A percentile compares a stretch with the other conserved stretches of the same genome.
These are phyloP conservation scores for Ricordea florida DNA, from an alignment of 92 coral and sea anemone species.

Conservation along the genomic window DNA sequence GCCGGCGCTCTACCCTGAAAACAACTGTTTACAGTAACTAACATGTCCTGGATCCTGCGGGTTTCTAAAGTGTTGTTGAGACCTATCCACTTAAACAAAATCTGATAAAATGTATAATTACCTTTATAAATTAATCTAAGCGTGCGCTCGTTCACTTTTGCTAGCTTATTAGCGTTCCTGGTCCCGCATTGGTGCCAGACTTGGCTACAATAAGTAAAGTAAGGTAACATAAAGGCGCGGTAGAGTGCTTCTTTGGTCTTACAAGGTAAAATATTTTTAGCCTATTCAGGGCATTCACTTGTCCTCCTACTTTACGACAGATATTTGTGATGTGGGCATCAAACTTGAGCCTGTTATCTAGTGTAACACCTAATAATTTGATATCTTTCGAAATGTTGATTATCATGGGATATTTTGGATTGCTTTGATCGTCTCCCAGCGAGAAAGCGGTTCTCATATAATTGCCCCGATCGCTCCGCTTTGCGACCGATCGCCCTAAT, in stretches of 20 bases:
- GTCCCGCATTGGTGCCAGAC: slow-evolving; percentile 55
- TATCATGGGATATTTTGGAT: no score
- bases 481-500: no score
- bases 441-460: no score
- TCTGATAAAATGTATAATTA: slow-evolving; percentile 13
- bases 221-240: slow-evolving; percentile 47
- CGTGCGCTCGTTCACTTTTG: slow-evolving; percentile 48
- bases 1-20: slow-evolving; percentile 20
- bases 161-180: slow-evolving; percentile 49
- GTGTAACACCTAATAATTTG: slow-evolving; percentile 40
- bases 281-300: slow-evolving; percentile 54
- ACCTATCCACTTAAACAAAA: neutral
- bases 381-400: slow-evolving; percentile 4
- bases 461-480: no score
- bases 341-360: slow-evolving; percentile 52
- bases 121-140: slow-evolving; percentile 43
- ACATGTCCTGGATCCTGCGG: slow-evolving; percentile 30
- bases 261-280: slow-evolving; percentile 47
- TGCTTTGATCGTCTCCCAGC: no score
- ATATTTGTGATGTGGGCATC: slow-evolving; percentile 46
- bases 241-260: slow-evolving; percentile 30
- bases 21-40: slow-evolving; percentile 15
- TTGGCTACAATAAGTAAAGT: slow-evolving; percentile 49
- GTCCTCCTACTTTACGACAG: slow-evolving; percentile 50
- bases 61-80: neutral